These are phyloP conservation scores for Dallia pectoralis DNA, from an alignment of 2,797 vertebrate species.

Conservation along the genomic window DNA sequence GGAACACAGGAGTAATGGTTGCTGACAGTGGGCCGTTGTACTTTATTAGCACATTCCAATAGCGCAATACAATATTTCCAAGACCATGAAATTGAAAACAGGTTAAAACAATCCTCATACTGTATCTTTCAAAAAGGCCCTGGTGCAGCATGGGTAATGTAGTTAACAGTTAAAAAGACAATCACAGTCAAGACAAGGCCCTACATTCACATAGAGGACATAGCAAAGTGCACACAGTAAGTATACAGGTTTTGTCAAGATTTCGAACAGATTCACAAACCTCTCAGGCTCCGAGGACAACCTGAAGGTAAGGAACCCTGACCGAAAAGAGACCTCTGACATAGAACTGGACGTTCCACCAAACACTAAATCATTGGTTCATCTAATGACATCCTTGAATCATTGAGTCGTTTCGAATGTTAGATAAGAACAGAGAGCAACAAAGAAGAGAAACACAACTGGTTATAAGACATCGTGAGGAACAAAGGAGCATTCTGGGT, in stretches of 20 bases:
- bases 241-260: conserved; percentile 10
- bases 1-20: no score
- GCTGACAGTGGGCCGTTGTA: conserved; percentile 19
- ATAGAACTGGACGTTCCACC: background rate
- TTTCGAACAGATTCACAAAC: background rate
- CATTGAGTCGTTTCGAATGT: background rate
- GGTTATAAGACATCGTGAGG: background rate
- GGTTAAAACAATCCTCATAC: conserved; percentile 71
- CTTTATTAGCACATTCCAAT: conserved; percentile 87
- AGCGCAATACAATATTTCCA: conserved; percentile 83
- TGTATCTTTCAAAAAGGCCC: conserved; percentile 64
- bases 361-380: background rate
- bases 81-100: conserved; percentile 91
- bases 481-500: background rate
- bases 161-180: conserved; percentile 33
- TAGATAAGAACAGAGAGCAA: background rate
- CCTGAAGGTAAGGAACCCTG: background rate
- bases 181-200: conserved; percentile 46
- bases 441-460: background rate
- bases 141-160: conserved; percentile 37
- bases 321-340: background rate
- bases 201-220: conserved; percentile 52
- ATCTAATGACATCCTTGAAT: conserved; percentile 2
- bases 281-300: background rate
- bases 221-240: conserved; percentile 50